Evolutionary conservation across 2,797 vertebrate genomes (phyloP), one percentile per base, ranked within the genome.

Genomic region (Mus minutoides): DNA sequence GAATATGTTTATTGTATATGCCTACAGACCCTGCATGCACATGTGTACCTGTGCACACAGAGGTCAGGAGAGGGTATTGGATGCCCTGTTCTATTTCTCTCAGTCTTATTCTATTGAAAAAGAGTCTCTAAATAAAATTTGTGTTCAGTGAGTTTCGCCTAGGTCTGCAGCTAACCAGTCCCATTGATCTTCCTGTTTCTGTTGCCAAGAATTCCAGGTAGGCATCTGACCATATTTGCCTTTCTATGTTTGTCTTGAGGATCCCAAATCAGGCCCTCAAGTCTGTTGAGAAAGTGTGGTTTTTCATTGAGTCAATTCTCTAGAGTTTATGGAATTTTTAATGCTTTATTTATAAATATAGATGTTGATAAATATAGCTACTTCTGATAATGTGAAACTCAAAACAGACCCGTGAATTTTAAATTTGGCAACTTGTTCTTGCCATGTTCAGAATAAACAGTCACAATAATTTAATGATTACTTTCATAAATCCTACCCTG

Each of bases 301-400:
- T 60, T 52, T 19, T 58, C 16, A 43, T 3, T 13, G 85, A 69
- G 24, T 24, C 26, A 29, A 11, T 21, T 75, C 8, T 37, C 10
- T 10, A 56, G 6, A 21, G n/a, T 19, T 37, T 37, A 54, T 14
- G 0, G 34, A 87, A 87, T 11, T 24, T 76, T 96, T 67, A 19
- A 84, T 9, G 52, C 24, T 77, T 87, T 75, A 21, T 90, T 89
- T 96, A 71, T 37, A 37, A 26, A 7, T 86, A 13, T 82, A 60
- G 19, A 83, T 12, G 92, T 52, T 90, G 83, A 83, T 84, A n/a
- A 2, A 80, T 88, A 88, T 86, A 54, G 13, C 22, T 85, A 14
- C 62, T 89, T 91, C 17, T 76, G 91, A 43, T 62, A 21, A 16
- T 88, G 54, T 91, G 40, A 77, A 85, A 37, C 31, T 94, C 60